Conservation (phyloP, 2,888 invertebrate species). For the Lutraria lutraria region DNA sequence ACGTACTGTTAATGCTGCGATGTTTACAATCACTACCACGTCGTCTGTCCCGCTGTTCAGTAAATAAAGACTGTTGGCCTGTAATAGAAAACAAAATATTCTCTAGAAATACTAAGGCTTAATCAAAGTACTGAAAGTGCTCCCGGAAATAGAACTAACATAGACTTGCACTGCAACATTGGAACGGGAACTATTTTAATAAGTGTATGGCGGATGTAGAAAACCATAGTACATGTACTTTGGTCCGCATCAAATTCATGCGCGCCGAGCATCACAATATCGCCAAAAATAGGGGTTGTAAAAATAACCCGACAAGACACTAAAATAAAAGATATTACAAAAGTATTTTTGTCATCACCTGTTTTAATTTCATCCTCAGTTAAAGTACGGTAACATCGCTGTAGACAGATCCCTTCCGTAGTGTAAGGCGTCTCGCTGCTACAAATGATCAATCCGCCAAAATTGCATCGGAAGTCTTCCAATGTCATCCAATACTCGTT, state of each 20-base stretch:
- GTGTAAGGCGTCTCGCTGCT: slow-evolving; percentile 81
- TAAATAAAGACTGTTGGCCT: slow-evolving; percentile 45
- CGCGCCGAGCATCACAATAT: too few relatives aligned
- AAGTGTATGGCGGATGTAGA: too few relatives aligned
- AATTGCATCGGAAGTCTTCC: slow-evolving; percentile 82
- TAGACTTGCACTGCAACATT: too few relatives aligned
- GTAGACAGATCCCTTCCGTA: slow-evolving; percentile 74
- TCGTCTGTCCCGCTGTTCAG: slow-evolving; percentile 43
- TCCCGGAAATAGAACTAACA: too few relatives aligned
- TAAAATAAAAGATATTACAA: too few relatives aligned
- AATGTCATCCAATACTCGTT: slow-evolving; percentile 84
- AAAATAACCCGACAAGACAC: too few relatives aligned
- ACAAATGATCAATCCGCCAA: slow-evolving; percentile 82
- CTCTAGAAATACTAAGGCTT: not conserved
- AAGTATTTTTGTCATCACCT: not conserved
- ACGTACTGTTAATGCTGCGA: not conserved
- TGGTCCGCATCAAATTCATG: too few relatives aligned
- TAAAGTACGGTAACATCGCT: slow-evolving; percentile 70
- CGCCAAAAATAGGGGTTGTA: too few relatives aligned
- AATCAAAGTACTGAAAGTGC: too few relatives aligned
- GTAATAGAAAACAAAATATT: not conserved
- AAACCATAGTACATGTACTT: too few relatives aligned
- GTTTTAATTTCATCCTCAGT: slow-evolving; percentile 63
- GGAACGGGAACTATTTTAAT: too few relatives aligned
- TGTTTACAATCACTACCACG: slow-evolving; percentile 61